phyloP scores from a whole-genome alignment of 2,888 invertebrate genomes.

The Amiota communis region DNA sequence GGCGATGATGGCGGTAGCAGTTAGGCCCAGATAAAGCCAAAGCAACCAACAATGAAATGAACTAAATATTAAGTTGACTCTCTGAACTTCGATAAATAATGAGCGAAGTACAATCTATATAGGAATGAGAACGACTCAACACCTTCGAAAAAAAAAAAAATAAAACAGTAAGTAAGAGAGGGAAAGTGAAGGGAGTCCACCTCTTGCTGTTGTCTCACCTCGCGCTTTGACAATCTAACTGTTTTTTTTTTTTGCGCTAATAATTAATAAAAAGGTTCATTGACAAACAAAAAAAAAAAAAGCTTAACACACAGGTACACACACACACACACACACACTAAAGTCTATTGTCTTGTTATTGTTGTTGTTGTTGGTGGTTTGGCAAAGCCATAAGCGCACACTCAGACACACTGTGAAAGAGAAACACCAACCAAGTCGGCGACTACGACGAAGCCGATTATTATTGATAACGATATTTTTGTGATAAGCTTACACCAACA shows the following conservation, averaged over 20 bases:
- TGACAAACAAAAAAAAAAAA: slow-evolving; percentile 10
- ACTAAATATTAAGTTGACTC: too few relatives aligned
- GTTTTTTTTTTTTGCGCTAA: background rate
- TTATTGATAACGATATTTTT: slow-evolving; percentile 47
- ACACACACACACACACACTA: background rate
- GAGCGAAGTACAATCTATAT: too few relatives aligned
- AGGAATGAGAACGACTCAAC: too few relatives aligned
- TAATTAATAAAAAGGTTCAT: slow-evolving; percentile 1
- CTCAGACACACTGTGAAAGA: background rate
- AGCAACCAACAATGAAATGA: too few relatives aligned
- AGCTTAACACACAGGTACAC: slow-evolving; percentile 18
- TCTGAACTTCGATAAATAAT: too few relatives aligned
- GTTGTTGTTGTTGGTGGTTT: background rate
- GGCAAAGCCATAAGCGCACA: slow-evolving; percentile 1
- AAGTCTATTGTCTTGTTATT: background rate
- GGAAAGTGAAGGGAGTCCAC: too few relatives aligned
- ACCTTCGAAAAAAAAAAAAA: too few relatives aligned
- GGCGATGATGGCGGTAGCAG: background rate
- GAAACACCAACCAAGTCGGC: background rate
- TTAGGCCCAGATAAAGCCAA: too few relatives aligned
- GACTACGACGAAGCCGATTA: slow-evolving; percentile 38
- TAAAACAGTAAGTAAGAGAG: too few relatives aligned
- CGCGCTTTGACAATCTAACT: too few relatives aligned
- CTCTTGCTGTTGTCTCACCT: too few relatives aligned
- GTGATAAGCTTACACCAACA: slow-evolving; percentile 28